Evolutionary conservation across 2,113 vertebrate species (phyloP), one percentile per base, ranked within the genome.

Genomic region (Glareola pratincola): DNA sequence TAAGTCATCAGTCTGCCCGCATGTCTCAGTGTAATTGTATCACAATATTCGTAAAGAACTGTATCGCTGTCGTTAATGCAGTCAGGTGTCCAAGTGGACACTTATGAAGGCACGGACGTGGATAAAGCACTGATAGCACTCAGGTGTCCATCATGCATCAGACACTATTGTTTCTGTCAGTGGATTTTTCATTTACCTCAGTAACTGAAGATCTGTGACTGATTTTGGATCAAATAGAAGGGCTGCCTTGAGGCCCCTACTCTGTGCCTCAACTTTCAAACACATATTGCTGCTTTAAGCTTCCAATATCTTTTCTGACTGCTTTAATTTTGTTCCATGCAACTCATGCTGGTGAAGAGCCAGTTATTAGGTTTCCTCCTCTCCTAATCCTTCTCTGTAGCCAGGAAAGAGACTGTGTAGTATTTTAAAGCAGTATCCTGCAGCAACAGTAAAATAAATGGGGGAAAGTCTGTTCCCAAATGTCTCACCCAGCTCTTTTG

Each of bases 1-100:
- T 8, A 2, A 4, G 6, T 10, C 50, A 59, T 14, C 54, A 2
- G 0, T 12, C 54, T 6, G 37, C 12, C 24, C 5, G 0, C 8
- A 10, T 0, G 2, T 20, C 67, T 64, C 50, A 14, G 19, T 8
- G 26, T 48, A 47, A n/a, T 9, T 18, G 26, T 14, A 30, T 26
- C 34, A 32, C 2, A 1, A 29, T 7, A 41, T 27, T 15, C 9
- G 9, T 2, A 8, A 60, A 53, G 30, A 43, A 21, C 64, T 10
- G 9, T 21, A 4, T 6, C 8, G 0, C 39, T 27, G 37, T 3
- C 37, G 27, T 0, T 13, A 48, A 16, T 8, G 43, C 26, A 68
- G 29, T 12, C 63, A 50, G 36, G 41, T 6, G 66, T 5, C 68
- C 6, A 1, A 36, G n/a, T 2, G 34, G n/a, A 29, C 30, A 32